These are phyloP conservation scores for Aphaenogaster rudis DNA, from an alignment of 1,140 invertebrate species.

Conservation along the genomic window DNA sequence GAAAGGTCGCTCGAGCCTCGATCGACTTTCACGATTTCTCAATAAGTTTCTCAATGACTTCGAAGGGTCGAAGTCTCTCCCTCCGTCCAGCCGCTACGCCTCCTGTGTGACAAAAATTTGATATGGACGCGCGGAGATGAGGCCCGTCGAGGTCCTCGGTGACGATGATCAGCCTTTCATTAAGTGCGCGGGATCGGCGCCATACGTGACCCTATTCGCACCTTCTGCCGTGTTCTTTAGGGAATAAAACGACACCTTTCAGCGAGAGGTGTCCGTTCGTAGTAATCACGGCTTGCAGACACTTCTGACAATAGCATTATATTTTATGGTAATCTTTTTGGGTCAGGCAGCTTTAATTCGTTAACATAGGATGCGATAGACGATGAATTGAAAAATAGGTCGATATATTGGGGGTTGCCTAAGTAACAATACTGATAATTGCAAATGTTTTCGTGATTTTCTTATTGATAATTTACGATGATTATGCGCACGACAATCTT, in stretches of 20 bases:
- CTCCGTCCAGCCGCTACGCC: slow-evolving; percentile 8
- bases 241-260: slow-evolving; percentile 44
- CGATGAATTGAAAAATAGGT: background rate
- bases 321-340: slow-evolving; percentile 32
- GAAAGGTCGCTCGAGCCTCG: slow-evolving; percentile 64
- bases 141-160: background rate
- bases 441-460: background rate
- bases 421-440: slow-evolving; percentile 9
- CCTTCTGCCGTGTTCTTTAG: background rate
- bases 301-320: slow-evolving; percentile 32
- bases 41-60: slow-evolving; percentile 79
- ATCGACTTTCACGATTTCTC: slow-evolving; percentile 82
- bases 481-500: background rate
- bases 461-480: background rate
- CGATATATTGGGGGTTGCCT: background rate
- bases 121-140: slow-evolving; percentile 55
- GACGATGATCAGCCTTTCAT: slow-evolving; percentile 58
- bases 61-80: slow-evolving; percentile 43
- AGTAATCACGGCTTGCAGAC: slow-evolving; percentile 15
- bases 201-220: slow-evolving; percentile 42
- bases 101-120: slow-evolving; percentile 69
- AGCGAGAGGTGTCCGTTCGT: background rate
- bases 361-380: slow-evolving; percentile 11
- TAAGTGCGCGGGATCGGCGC: slow-evolving; percentile 52
- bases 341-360: background rate